Conservation (phyloP, 2,888 invertebrate species). For the Dasysyrphus albostriatus region DNA sequence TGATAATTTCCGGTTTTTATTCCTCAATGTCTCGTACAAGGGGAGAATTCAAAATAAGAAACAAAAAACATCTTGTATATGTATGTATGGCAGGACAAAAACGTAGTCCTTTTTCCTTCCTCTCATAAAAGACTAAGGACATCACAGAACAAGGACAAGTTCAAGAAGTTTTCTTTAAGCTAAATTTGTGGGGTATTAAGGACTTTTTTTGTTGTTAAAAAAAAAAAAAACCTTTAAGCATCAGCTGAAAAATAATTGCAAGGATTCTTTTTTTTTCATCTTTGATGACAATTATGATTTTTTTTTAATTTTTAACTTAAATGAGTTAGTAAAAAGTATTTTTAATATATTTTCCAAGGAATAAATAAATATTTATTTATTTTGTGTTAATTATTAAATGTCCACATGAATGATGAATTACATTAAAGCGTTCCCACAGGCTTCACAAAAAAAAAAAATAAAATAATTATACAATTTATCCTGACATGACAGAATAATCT, state of each 20-base stretch:
- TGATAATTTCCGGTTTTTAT: constrained; percentile 55
- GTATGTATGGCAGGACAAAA: neutral
- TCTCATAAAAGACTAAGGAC: neutral
- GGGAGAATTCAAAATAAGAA: neutral
- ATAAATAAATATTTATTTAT: neutral
- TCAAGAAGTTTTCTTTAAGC: constrained; percentile 23
- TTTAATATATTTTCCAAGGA: neutral
- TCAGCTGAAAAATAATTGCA: constrained; percentile 10
- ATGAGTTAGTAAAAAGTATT: neutral
- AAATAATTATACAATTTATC: neutral
- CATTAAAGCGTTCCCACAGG: neutral
- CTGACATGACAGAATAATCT: constrained; percentile 48
- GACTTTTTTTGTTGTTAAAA: neutral
- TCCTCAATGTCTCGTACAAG: neutral
- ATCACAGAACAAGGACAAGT: constrained; percentile 55
- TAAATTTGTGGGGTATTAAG: neutral
- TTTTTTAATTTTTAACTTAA: neutral
- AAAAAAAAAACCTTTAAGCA: neutral
- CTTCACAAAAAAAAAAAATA: neutral
- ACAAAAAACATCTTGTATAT: neutral
- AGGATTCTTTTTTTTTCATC: neutral
- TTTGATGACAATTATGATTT: neutral
- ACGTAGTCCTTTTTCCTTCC: constrained; percentile 6
- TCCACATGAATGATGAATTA: constrained; percentile 32
- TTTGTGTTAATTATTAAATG: constrained; percentile 21